phyloP scores from a whole-genome alignment of 2,797 vertebrate genomes.

The Oreochromis grahami region DNA sequence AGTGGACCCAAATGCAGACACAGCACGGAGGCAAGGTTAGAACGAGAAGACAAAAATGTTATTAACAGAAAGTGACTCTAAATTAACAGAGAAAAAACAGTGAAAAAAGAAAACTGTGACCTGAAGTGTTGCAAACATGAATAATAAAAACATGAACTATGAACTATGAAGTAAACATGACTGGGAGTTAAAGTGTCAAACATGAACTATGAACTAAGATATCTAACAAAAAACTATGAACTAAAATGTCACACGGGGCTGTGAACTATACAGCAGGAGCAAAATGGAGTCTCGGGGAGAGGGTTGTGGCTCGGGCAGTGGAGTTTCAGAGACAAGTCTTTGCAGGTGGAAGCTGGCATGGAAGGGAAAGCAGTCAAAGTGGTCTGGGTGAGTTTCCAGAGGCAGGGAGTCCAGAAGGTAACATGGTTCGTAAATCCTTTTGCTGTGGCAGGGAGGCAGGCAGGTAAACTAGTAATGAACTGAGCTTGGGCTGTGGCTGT shows the following conservation, averaged over 20 bases:
- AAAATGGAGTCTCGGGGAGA: not conserved
- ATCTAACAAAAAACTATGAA: no score
- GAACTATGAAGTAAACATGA: not conserved
- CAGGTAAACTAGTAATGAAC: not conserved
- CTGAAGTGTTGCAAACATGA: not conserved
- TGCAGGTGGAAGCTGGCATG: not conserved
- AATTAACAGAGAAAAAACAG: not conserved
- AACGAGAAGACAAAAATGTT: not conserved
- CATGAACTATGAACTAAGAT: no score
- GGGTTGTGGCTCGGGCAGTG: not conserved
- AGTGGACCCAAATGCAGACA: not conserved
- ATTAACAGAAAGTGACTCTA: not conserved
- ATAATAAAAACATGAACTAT: not conserved
- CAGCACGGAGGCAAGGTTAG: not conserved
- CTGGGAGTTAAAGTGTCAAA: no score
- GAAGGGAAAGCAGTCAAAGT: not conserved
- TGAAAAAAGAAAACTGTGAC: not conserved
- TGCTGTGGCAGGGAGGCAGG: not conserved
- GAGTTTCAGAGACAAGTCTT: not conserved
- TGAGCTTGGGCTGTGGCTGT: not conserved
- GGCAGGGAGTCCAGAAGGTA: not conserved
- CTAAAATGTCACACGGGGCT: not conserved
- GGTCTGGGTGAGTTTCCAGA: not conserved
- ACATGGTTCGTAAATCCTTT: not conserved
- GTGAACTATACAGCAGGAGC: not conserved